A percentile compares a stretch with the other conserved stretches of the same genome.
phyloP scores from a whole-genome alignment of 2,888 invertebrate genomes.

The Sympetrum striolatum region DNA sequence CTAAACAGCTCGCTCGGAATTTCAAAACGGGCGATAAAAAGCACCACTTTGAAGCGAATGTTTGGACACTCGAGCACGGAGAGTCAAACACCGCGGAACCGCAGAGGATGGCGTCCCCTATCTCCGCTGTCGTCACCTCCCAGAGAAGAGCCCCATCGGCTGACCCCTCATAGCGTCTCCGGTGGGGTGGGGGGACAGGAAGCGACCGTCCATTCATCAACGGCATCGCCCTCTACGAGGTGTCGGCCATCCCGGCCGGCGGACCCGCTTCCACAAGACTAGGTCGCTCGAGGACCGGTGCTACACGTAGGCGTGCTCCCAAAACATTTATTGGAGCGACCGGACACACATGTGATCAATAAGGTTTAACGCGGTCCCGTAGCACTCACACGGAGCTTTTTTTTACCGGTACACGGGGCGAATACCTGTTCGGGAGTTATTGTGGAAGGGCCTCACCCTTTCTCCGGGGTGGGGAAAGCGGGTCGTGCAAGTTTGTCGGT shows the following conservation, averaged over 20 bases:
- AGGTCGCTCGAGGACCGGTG: background rate
- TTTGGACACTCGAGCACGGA: background rate
- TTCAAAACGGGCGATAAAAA: background rate
- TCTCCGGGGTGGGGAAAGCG: background rate
- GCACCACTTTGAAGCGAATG: background rate
- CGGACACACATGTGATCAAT: conserved; percentile 39
- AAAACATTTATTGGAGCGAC: conserved; percentile 41
- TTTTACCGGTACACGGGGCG: background rate
- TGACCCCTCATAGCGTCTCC: background rate
- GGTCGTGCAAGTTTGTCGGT: conserved; percentile 11
- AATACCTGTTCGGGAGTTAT: conserved; percentile 27
- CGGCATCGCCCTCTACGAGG: background rate
- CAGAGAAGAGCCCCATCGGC: background rate
- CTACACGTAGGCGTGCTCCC: conserved; percentile 24
- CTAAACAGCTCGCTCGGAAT: background rate
- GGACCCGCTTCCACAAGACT: background rate
- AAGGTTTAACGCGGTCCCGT: background rate
- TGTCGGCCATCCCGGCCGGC: background rate
- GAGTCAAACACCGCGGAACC: background rate
- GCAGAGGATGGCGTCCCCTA: background rate
- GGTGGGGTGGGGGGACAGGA: background rate
- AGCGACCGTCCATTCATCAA: conserved; percentile 32
- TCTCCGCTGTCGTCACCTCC: background rate
- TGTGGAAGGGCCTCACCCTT: background rate
- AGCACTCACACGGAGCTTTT: conserved; percentile 8